phyloP scores from a whole-genome alignment of 1,140 invertebrate genomes.

The Odontomachus brunneus region DNA sequence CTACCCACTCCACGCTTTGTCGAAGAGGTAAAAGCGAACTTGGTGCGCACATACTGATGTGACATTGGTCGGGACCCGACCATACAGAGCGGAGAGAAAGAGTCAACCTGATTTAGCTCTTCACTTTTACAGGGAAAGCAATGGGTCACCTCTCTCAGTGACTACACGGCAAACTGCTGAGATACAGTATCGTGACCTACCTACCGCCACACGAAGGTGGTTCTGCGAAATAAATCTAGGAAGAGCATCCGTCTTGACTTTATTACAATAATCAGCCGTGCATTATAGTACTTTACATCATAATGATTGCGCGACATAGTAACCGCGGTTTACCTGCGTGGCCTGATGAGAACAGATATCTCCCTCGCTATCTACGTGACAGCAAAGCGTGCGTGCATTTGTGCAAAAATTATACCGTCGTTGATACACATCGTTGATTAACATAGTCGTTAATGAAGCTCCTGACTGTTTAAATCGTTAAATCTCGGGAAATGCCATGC shows the following conservation, averaged over 20 bases:
- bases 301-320: not conserved
- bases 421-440: not conserved
- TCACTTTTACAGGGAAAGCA: constrained; percentile 77
- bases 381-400: not conserved
- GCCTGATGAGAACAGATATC: not conserved
- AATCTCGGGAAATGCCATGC: no score
- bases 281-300: constrained; percentile 31
- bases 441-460: not conserved
- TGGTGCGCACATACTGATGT: constrained; percentile 73
- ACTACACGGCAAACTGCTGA: constrained; percentile 61
- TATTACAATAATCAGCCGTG: constrained; percentile 23
- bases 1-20: constrained; percentile 76
- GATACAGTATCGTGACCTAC: constrained; percentile 55
- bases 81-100: constrained; percentile 79
- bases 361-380: not conserved
- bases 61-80: constrained; percentile 79
- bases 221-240: constrained; percentile 15
- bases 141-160: constrained; percentile 67
- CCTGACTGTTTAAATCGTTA: no score
- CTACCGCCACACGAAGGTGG: constrained; percentile 21
- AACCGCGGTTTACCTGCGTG: not conserved
- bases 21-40: constrained; percentile 81
- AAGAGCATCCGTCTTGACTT: not conserved
- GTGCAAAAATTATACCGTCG: constrained; percentile 5
- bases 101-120: constrained; percentile 80